These are phyloP conservation scores for Alviniconcha marisindica DNA, from an alignment of 1,140 invertebrate species.

Conservation along the genomic window DNA sequence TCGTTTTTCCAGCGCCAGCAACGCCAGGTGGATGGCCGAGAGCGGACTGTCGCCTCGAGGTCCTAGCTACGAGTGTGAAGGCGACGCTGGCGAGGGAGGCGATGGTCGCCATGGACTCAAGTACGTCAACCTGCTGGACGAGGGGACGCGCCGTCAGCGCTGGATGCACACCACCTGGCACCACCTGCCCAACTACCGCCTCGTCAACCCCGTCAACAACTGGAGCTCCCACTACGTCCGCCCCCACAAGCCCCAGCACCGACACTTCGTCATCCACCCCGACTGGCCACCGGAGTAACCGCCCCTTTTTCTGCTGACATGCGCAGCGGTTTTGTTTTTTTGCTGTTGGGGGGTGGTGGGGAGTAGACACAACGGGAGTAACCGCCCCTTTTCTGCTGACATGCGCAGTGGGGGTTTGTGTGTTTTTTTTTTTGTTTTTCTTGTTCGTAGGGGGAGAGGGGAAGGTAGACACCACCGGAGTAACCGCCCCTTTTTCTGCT, in stretches of 20 bases:
- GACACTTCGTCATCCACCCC: conserved; percentile 69
- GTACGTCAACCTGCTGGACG: conserved; percentile 60
- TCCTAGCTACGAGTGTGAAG: neutral
- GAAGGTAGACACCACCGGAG: too few relatives aligned
- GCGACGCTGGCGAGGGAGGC: neutral
- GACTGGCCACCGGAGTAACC: conserved; percentile 57
- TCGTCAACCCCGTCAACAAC: conserved; percentile 60
- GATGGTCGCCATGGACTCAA: conserved; percentile 45
- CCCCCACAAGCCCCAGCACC: conserved; percentile 57
- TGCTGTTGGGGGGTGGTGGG: too few relatives aligned
- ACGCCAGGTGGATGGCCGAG: neutral
- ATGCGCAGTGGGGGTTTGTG: too few relatives aligned
- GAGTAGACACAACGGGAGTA: too few relatives aligned
- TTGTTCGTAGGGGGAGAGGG: too few relatives aligned
- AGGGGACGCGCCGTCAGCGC: conserved; percentile 58
- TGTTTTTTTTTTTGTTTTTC: too few relatives aligned
- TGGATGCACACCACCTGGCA: conserved; percentile 72
- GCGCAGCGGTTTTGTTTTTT: too few relatives aligned
- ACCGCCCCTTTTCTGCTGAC: too few relatives aligned
- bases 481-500: too few relatives aligned
- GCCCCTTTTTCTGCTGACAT: too few relatives aligned
- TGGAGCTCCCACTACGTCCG: conserved; percentile 63
- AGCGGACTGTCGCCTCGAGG: conserved; percentile 8
- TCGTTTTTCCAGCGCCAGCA: neutral
- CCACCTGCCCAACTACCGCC: conserved; percentile 61